Base-by-base conservation (phyloP, 2,888 invertebrate genomes). In the Pristionchus exspectatus region DNA sequence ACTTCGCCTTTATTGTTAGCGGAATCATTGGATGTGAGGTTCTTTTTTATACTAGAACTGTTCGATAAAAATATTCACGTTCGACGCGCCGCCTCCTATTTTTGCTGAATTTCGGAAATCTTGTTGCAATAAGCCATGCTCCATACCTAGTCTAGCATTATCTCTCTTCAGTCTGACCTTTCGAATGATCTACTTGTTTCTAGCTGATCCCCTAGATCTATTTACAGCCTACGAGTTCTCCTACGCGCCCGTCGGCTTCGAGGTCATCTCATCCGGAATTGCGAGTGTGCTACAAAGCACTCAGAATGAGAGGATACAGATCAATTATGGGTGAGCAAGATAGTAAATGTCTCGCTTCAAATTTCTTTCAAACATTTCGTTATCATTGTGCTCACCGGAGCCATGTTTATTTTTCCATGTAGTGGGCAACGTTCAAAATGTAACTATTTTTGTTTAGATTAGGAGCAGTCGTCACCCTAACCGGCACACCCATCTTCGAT, bases 311-410 rank as follows among this genome's bases (percentile, higher is more conserved):
- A 38, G n/a, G 27, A 74, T 74, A 12, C 74, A 74, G 38, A 44
- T 74, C 74, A 74, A 74, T 18, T 74, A 74, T 38, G 74, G 74
- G 74, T 74, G 74, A 74, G 69, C 59, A n/a, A n/a, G n/a, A n/a
- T n/a, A n/a, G n/a, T n/a, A n/a, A 66, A 27, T 66, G 27, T 2
- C 66, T 5, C 21, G 16, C 21, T 63, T 63, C 5, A 16, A 21
- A 21, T 21, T 24, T 16, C 24, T n/a, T n/a, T n/a, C n/a, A n/a
- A n/a, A n/a, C n/a, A n/a, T n/a, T n/a, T n/a, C n/a, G n/a, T n/a
- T 10, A 21, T 63, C 24, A 16, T 63, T 63, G 21, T 63, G 21
- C 16, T 63, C 5, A 24, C 5, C 14, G 24, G 4, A 5, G 21
- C 5, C 5, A 72, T 10, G 12, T 27, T 5, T 14, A 7, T 72